These are phyloP conservation scores for Emydoidea blandingii DNA, from an alignment of 2,797 vertebrate species.

Conservation along the genomic window DNA sequence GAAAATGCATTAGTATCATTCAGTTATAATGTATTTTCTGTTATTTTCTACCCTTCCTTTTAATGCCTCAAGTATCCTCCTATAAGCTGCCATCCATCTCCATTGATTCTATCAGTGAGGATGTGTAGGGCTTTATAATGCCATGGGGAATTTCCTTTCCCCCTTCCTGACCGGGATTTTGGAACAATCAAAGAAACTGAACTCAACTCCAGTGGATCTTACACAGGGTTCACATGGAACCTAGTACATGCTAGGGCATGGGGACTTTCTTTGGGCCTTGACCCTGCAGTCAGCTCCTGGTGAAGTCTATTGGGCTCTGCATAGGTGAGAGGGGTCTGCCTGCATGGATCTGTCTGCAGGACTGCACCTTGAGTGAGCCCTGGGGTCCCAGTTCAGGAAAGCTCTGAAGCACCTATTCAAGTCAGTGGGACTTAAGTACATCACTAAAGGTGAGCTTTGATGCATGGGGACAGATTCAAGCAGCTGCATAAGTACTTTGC, in stretches of 20 bases:
- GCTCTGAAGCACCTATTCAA: background rate
- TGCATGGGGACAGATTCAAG: background rate
- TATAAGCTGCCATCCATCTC: constrained; percentile 70
- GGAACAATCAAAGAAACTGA: constrained; percentile 49
- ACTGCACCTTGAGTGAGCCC: background rate
- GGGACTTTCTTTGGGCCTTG: constrained; percentile 34
- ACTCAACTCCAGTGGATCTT: background rate
- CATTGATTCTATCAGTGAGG: constrained; percentile 65
- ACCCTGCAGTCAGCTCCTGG: constrained; percentile 13
- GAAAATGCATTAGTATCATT: constrained; percentile 63
- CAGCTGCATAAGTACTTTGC: background rate
- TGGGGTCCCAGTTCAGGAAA: background rate
- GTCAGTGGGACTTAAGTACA: accelerated
- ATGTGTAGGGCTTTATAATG: constrained; percentile 64
- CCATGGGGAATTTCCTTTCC: constrained; percentile 50
- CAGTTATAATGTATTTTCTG: constrained; percentile 50
- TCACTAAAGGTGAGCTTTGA: background rate
- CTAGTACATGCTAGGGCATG: background rate
- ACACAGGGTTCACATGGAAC: constrained; percentile 52
- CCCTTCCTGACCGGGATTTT: constrained; percentile 65
- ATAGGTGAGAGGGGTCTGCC: background rate
- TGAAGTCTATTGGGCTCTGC: background rate
- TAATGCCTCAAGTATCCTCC: constrained; percentile 66
- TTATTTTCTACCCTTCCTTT: constrained; percentile 61
- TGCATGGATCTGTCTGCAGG: background rate